Base-by-base conservation (phyloP, 2,888 invertebrate genomes). In the Altica lythri region DNA sequence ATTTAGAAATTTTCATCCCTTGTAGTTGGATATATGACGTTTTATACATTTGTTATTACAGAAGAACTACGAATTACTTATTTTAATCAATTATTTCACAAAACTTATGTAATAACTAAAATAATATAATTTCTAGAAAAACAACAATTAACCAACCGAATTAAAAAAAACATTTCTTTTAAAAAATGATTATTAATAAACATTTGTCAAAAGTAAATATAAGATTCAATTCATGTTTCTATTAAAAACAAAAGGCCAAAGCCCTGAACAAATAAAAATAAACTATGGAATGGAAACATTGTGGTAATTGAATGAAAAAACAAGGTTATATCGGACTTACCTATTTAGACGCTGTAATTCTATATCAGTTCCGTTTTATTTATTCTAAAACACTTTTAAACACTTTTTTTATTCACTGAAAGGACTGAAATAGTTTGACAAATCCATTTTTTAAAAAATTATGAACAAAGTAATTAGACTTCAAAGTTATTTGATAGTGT, bases 271-370 rank as follows among this genome's bases (percentile, higher is more conserved):
- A 34, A 8, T 8, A 34, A 34, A 13, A 34, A 9, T 9, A 34
- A 34, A 2, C 13, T 10, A 5, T 4, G 13, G 1, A 2, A 8
- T 2, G 4, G 12, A 4, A 10, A 6, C 6, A 2, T 9, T 16
- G 2, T 16, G 34, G 13, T 2, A 9, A 12, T 16, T 34, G 34
- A 34, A 34, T 16, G 8, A 34, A 34, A 16, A 34, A 34, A 34
- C 34, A 34, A 34, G 34, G 34, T 34, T 45, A 53, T 47, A 25
- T 16, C 10, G 38, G 22, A 53, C 53, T 53, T 32, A 53, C 53
- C 53, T 53, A 53, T 17, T 38, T 22, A 46, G 53, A 53, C 53
- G 53, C 53, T 53, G 13, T 40, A 12, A 25, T 46, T 42, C 16
- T 6, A 46, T 42, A 32, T 16, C 37, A 25, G 34, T 27, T 17